phyloP scores from a whole-genome alignment of 2,113 vertebrate genomes.

The Hydrochoerus hydrochaeris region DNA sequence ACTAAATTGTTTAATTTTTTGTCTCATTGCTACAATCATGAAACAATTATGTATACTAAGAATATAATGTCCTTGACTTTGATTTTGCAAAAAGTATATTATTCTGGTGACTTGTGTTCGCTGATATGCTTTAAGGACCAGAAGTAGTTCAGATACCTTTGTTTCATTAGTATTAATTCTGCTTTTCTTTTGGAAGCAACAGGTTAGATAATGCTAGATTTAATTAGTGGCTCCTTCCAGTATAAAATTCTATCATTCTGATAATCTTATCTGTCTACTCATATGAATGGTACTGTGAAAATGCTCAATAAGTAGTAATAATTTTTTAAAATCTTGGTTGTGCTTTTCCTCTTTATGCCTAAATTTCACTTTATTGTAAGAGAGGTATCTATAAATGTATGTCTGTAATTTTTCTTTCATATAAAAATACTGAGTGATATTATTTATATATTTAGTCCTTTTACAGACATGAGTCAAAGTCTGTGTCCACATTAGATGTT shows the following conservation, averaged over 20 bases:
- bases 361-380: neutral
- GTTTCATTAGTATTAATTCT: neutral
- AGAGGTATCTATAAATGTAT: neutral
- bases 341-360: neutral
- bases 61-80: constrained; percentile 17
- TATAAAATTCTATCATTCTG: neutral
- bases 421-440: neutral
- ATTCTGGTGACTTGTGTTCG: neutral
- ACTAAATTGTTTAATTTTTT: neutral
- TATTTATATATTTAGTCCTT: neutral
- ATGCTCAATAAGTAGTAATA: neutral
- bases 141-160: constrained; percentile 24
- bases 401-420: neutral
- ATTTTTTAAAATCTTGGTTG: neutral
- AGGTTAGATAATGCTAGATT: neutral
- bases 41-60: constrained; percentile 7
- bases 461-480: neutral
- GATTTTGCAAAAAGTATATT: constrained; percentile 13
- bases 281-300: neutral
- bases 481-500: neutral
- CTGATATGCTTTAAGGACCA: neutral
- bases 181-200: neutral
- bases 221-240: neutral
- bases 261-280: neutral
- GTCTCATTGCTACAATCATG: neutral